These are phyloP conservation scores for Ammodytes dubius DNA, from an alignment of 2,113 vertebrate species.

Conservation along the genomic window DNA sequence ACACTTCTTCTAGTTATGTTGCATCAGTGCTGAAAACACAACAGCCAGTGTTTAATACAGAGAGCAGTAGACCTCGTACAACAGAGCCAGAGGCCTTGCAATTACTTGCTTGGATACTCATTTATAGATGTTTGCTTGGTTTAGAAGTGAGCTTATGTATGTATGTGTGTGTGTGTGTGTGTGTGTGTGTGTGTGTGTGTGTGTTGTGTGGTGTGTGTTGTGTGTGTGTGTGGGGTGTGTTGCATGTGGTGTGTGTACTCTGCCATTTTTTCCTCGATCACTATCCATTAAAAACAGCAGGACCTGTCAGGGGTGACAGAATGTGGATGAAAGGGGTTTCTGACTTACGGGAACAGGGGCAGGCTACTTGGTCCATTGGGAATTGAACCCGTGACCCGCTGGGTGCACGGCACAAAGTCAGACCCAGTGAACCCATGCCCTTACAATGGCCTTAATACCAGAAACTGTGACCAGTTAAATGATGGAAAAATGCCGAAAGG, in stretches of 20 bases:
- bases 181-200: conserved; percentile 20
- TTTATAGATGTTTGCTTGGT: conserved; percentile 72
- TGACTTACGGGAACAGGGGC: conserved; percentile 49
- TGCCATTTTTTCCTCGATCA: conserved; percentile 42
- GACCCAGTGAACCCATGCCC: conserved; percentile 59
- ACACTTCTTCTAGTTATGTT: conserved; percentile 58
- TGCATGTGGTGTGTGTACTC: conserved; percentile 39
- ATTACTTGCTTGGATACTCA: conserved; percentile 76
- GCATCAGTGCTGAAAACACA: conserved; percentile 53
- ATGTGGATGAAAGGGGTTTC: conserved; percentile 62
- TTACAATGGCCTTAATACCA: conserved; percentile 62
- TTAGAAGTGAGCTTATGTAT: conserved; percentile 16
- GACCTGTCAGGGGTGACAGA: conserved; percentile 55
- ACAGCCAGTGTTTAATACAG: conserved; percentile 52
- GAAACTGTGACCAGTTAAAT: conserved; percentile 74
- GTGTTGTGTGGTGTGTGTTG: conserved; percentile 16
- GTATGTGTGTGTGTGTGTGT: conserved; percentile 20
- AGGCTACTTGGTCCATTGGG: conserved; percentile 54
- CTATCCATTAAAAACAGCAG: conserved; percentile 65
- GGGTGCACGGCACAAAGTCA: conserved; percentile 50
- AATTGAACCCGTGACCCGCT: conserved; percentile 65
- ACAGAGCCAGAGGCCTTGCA: conserved; percentile 67
- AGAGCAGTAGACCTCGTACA: conserved; percentile 50
- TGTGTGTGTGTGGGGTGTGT: conserved; percentile 6
- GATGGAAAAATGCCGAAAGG: conserved; percentile 79